Percentiles rank a stretch among this genome's conserved stretches.
Evolutionary conservation across 1,140 invertebrate species (phyloP).

Genomic region (Drosophila sproati): DNA sequence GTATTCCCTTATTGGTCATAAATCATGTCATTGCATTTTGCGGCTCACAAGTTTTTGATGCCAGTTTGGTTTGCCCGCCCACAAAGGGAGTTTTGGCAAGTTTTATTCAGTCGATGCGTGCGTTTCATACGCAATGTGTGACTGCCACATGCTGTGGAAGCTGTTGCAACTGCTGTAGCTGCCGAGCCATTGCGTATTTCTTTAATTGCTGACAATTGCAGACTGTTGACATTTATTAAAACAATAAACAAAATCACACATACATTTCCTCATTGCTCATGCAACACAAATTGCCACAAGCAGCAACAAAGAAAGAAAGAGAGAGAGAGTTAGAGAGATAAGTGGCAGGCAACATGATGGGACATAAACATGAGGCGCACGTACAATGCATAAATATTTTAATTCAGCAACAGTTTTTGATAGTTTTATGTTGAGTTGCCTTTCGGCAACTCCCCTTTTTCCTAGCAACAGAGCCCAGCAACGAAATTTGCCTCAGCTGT

Average conservation of each 20-base stretch:
- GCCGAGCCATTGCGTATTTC: conserved; percentile 22
- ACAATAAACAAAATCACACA: conserved; percentile 74
- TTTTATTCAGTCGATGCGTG: conserved; percentile 47
- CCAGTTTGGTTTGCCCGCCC: conserved; percentile 19
- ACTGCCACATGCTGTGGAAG: conserved; percentile 30
- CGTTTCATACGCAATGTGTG: conserved; percentile 57
- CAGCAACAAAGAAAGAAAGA: background rate
- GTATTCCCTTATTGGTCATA: conserved; percentile 42
- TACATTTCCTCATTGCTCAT: conserved; percentile 20
- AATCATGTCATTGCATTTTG: conserved; percentile 63
- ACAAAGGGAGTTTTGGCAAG: conserved; percentile 32
- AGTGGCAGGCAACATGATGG: conserved; percentile 1
- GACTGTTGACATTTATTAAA: conserved; percentile 78
- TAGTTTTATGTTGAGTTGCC: conserved; percentile 62
- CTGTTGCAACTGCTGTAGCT: conserved; percentile 20
- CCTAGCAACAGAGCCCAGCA: background rate
- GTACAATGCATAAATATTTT: conserved; percentile 76
- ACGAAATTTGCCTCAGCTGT: conserved; percentile 24
- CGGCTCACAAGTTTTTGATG: conserved; percentile 40
- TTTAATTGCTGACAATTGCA: conserved; percentile 68
- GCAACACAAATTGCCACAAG: conserved; percentile 18
- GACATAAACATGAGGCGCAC: conserved; percentile 62
- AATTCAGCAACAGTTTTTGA: conserved; percentile 70
- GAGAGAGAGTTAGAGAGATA: background rate
- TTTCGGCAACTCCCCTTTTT: background rate